These are phyloP conservation scores for Melanotaenia nigrans DNA, from an alignment of 2,797 vertebrate species.

Conservation along the genomic window DNA sequence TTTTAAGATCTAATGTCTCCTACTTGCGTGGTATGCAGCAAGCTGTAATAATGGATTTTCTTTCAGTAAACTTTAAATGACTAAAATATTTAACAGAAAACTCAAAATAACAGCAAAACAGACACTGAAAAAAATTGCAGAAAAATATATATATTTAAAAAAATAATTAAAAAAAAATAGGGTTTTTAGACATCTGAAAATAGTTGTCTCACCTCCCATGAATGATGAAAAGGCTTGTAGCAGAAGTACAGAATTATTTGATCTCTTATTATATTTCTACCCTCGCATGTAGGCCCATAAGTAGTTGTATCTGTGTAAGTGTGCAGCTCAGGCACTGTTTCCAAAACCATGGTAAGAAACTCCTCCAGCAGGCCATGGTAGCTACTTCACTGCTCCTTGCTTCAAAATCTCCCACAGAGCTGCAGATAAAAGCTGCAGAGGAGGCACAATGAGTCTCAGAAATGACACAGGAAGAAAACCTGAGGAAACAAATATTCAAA, in stretches of 20 bases:
- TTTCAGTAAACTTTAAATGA: too few species aligned
- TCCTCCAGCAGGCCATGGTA: slow-evolving; percentile 52
- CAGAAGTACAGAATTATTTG: not conserved
- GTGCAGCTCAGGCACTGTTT: slow-evolving; percentile 49
- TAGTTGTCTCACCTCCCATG: not conserved
- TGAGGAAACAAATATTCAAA: not conserved
- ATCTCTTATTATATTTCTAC: slow-evolving; percentile 4
- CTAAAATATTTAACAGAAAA: too few species aligned
- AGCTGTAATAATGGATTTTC: too few species aligned
- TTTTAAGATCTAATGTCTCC: too few species aligned
- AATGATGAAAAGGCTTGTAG: not conserved
- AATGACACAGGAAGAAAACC: slow-evolving; percentile 36
- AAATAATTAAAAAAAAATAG: too few species aligned
- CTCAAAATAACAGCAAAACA: too few species aligned
- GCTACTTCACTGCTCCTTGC: slow-evolving; percentile 46
- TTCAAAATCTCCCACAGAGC: slow-evolving; percentile 53
- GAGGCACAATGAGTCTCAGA: slow-evolving; percentile 50
- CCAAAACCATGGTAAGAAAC: slow-evolving; percentile 50
- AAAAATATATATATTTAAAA: too few species aligned
- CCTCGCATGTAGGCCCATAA: slow-evolving; percentile 37
- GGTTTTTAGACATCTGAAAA: too few species aligned
- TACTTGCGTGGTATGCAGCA: too few species aligned
- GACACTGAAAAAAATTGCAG: too few species aligned
- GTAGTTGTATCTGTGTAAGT: slow-evolving; percentile 35
- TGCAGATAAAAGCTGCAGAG: slow-evolving; percentile 55